A percentile compares a stretch with the other conserved stretches of the same genome.
Conservation (phyloP, 1,140 invertebrate genomes). For the Rhysida immarginata region DNA sequence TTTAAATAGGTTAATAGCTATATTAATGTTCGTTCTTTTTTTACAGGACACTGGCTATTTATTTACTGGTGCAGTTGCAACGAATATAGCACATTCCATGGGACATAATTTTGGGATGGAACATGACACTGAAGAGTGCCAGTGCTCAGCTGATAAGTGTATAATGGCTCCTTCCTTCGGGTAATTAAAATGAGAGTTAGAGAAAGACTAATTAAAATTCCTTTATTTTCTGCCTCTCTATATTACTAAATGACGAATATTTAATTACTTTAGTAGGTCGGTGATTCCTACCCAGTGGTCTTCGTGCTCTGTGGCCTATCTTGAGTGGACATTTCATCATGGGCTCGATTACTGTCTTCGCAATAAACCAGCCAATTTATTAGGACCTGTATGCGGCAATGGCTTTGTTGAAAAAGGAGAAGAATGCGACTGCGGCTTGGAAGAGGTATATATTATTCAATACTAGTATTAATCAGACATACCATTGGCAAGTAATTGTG, state of each 20-base stretch:
- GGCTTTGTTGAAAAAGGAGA: slow-evolving; percentile 89
- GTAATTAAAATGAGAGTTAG: no score
- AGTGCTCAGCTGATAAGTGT: slow-evolving; percentile 72
- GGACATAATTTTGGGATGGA: slow-evolving; percentile 99
- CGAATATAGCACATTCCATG: slow-evolving; percentile 95
- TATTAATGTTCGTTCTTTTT: no score
- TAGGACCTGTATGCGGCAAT: slow-evolving; percentile 84
- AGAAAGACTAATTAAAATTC: no score
- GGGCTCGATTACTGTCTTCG: slow-evolving; percentile 95
- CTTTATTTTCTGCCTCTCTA: no score
- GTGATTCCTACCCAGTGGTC: slow-evolving; percentile 77
- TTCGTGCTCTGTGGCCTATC: slow-evolving; percentile 68
- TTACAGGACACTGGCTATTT: no score
- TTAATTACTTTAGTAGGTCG: slow-evolving; percentile 26
- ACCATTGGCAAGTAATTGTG: background rate
- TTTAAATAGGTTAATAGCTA: no score
- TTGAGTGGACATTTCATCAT: slow-evolving; percentile 77
- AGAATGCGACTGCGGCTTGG: slow-evolving; percentile 71
- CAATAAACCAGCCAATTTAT: slow-evolving; percentile 40
- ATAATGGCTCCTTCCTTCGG: slow-evolving; percentile 94
- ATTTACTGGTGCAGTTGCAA: no score
- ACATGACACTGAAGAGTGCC: slow-evolving; percentile 69
- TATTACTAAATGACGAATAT: no score
- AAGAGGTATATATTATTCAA: slow-evolving; percentile 9
- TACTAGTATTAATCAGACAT: no score